These are phyloP conservation scores for Dromaius novaehollandiae DNA, from an alignment of 2,113 vertebrate genomes.

Conservation along the genomic window DNA sequence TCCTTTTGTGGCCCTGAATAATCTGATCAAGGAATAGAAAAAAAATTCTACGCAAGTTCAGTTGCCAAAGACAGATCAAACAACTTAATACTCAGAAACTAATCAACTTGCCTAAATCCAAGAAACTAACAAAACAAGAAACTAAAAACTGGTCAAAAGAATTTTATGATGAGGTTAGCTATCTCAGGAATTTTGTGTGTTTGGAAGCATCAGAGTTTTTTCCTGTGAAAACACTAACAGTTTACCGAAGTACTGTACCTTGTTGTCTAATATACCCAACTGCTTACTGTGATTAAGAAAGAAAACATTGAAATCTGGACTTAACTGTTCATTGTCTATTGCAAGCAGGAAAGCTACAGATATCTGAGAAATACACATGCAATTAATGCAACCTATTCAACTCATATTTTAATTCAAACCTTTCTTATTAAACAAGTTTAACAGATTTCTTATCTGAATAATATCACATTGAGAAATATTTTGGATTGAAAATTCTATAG, in stretches of 20 bases:
- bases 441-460: not conserved
- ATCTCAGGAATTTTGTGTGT: not conserved
- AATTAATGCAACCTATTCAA: not conserved
- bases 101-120: not conserved
- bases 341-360: not conserved
- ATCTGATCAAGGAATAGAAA: not conserved
- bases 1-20: not conserved
- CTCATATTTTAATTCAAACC: not conserved
- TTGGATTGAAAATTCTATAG: not conserved
- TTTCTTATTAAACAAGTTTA: not conserved
- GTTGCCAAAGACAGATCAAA: not conserved
- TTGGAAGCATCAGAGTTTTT: not conserved
- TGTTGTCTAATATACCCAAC: not conserved
- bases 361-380: not conserved
- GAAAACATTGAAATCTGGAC: not conserved
- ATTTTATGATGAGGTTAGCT: not conserved
- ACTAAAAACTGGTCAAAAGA: rapidly evolving
- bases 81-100: not conserved
- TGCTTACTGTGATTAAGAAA: not conserved
- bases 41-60: not conserved
- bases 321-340: not conserved
- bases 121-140: not conserved
- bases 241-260: not conserved
- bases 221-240: not conserved
- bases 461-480: not conserved